Evolutionary conservation across 2,113 vertebrate species (phyloP), one percentile per base, ranked within the genome.

Genomic region (Sapajus apella): DNA sequence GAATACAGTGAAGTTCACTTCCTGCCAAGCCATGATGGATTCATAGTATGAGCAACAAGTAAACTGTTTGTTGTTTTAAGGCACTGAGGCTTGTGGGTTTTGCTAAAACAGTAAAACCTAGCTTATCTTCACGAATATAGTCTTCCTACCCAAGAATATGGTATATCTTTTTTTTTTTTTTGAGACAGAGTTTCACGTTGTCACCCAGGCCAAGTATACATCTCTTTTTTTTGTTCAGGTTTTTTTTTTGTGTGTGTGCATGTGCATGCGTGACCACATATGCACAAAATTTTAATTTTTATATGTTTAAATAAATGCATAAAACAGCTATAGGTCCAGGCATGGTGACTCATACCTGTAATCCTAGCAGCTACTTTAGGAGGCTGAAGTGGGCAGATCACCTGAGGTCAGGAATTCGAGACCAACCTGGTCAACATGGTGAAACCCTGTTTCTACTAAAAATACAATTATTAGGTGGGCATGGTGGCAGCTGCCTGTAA

Each of bases 1-100:
- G 77, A 77, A 82, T 35, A 37, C 25, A 75, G 55, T 18, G 76
- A 88, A 89, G 56, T 79, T 58, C 18, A 13, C 25, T 50, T 37
- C 70, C 47, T 77, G 47, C 10, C 17, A 23, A 64, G 32, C 43
- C 17, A 35, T 73, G 8, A 73, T 81, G 43, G 16, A 66, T 81
- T 55, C 50, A 12, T 64, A 87, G 45, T 81, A 55, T 40, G 32
- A 87, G 16, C 35, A 52, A 43, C 17, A 95, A 76, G 70, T 83
- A 88, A 83, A 80, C 10, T 68, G 83, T 66, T 79, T 88, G 45
- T 52, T 91, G 27, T 91, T 92, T 87, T 70, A 37, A 90, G 47
- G 37, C 56, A 76, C 72, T 61, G 80, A 84, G 70, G 77, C 70
- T 85, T 86, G 50, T 23, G 61, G 8, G 30, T 68, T 64, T 92